A percentile compares a stretch with the other conserved stretches of the same genome.
These are phyloP conservation scores for Cataglyphis altisquamis DNA, from an alignment of 2,888 invertebrate genomes.

Conservation along the genomic window DNA sequence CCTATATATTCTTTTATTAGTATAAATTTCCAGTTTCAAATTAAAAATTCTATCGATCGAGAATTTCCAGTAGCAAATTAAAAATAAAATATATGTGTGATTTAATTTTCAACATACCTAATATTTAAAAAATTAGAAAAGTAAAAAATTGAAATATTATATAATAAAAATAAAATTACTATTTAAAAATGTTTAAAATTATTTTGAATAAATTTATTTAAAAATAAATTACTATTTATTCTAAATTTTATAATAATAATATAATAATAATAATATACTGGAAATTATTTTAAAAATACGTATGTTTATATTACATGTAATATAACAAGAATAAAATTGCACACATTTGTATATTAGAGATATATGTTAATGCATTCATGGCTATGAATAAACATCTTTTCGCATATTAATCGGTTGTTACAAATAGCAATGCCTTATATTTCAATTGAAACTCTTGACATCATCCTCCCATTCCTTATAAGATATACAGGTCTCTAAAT, in stretches of 20 bases:
- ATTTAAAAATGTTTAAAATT: too few relatives aligned
- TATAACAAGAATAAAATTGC: neutral
- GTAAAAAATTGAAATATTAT: neutral
- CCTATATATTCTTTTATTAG: neutral
- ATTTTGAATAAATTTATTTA: too few relatives aligned
- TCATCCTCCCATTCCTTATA: conserved; percentile 21
- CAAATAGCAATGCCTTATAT: neutral
- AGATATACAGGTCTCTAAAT: conserved; percentile 53
- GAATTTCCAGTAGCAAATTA: neutral
- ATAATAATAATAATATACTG: neutral
- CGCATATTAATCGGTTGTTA: neutral
- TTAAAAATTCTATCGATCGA: too few relatives aligned
- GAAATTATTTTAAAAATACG: neutral
- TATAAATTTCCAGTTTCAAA: too few relatives aligned
- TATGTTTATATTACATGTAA: neutral
- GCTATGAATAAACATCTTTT: neutral
- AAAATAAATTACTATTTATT: conserved; percentile 6
- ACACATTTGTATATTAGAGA: neutral
- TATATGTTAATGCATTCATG: neutral
- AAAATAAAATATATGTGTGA: neutral
- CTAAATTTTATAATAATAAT: neutral
- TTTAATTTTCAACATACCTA: neutral
- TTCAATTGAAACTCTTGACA: conserved; percentile 3
- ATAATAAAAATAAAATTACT: conserved; percentile 5
- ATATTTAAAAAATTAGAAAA: neutral